phyloP scores from a whole-genome alignment of 2,888 invertebrate genomes.

The Lithophane semibrunnea region DNA sequence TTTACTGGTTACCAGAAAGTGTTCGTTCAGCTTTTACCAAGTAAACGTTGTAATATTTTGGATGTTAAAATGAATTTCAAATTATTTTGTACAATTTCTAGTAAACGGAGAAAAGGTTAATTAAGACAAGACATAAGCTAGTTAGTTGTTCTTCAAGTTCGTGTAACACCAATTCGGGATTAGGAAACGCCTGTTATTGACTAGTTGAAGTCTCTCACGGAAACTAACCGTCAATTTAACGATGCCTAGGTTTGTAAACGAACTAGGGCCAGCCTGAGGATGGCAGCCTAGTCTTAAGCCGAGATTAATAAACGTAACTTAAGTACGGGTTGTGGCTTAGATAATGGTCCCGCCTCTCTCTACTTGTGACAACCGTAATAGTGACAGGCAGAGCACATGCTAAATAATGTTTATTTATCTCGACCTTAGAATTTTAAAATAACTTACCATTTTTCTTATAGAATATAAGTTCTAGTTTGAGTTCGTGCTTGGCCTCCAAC shows the following conservation, averaged over 20 bases:
- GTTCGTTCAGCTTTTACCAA: neutral
- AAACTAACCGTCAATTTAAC: slow-evolving; percentile 5
- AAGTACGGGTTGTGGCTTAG: neutral
- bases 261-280: neutral
- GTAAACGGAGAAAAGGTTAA: neutral
- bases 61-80: neutral
- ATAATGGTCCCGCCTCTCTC: neutral
- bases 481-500: slow-evolving; percentile 96
- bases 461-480: slow-evolving; percentile 98
- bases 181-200: slow-evolving; percentile 22
- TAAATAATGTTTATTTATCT: neutral
- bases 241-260: neutral
- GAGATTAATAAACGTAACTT: neutral
- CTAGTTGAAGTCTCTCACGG: neutral
- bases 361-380: neutral
- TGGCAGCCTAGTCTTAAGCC: neutral
- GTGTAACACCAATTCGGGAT: slow-evolving; percentile 5
- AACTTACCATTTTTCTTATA: slow-evolving; percentile 98
- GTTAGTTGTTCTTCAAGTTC: neutral
- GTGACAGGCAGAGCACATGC: neutral
- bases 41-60: neutral
- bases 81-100: neutral
- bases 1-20: neutral
- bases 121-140: neutral
- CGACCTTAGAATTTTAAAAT: too few relatives aligned